Percentiles rank a stretch among this genome's conserved stretches.
These are phyloP conservation scores for Glaucidium brasilianum DNA, from an alignment of 2,113 vertebrate species.

Conservation along the genomic window DNA sequence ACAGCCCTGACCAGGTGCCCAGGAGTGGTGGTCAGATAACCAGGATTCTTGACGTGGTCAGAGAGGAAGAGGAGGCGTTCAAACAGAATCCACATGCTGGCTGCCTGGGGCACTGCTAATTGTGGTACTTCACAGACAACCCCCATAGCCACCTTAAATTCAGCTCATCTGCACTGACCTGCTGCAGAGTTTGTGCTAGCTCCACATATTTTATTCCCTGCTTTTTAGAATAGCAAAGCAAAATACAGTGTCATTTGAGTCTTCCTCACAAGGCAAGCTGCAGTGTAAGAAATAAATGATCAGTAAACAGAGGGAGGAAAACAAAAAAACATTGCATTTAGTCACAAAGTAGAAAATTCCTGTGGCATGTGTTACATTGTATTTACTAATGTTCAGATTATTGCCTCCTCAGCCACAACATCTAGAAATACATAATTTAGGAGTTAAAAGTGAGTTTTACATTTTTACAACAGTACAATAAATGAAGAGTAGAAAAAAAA, in stretches of 20 bases:
- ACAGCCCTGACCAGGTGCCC: not conserved
- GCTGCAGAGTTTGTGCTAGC: not conserved
- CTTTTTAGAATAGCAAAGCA: not conserved
- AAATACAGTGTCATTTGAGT: not conserved
- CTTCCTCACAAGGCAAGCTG: not conserved
- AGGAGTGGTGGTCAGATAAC: not conserved
- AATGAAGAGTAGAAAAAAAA: not conserved
- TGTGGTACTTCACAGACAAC: not conserved
- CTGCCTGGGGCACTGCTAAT: not conserved
- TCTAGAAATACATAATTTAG: not conserved
- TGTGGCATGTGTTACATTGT: not conserved
- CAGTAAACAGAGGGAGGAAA: not conserved
- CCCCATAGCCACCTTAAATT: rapidly evolving
- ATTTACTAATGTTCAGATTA: not conserved
- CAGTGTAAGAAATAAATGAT: not conserved
- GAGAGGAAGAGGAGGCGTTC: not conserved
- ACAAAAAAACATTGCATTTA: not conserved
- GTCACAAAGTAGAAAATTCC: not conserved
- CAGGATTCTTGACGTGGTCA: rapidly evolving
- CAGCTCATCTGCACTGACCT: not conserved
- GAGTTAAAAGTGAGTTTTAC: not conserved
- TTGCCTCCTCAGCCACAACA: not conserved
- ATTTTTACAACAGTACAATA: not conserved
- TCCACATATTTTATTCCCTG: not conserved
- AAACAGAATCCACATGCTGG: not conserved